Base-by-base conservation (phyloP, 30 jellyfish, hydroid and myxozoan species). In the Hydractinia echinata region DNA sequence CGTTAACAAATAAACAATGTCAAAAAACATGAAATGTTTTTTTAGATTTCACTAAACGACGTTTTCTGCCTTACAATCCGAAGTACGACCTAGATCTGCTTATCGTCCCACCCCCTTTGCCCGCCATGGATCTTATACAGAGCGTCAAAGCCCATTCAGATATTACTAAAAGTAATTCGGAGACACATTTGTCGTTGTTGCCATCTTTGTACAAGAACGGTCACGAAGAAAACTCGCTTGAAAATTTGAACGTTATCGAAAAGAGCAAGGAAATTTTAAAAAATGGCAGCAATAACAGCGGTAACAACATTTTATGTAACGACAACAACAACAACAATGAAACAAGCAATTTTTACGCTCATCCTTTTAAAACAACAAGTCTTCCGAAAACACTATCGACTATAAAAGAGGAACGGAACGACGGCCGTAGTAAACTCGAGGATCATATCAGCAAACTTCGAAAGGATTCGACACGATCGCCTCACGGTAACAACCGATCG, bases 61-160 rank as follows among this genome's bases (percentile, higher is more conserved):
- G 97, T 48, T 73, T 84, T 67, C 88, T 84, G 53, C 95, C 97
- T 6, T 89, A 85, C 70, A 89, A 89, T 87, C 97, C 97, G 5
- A 78, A 92, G 66, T 89, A 88, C 91, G 97, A 89, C 53, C 86
- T 89, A 19, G 97, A 89, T 62, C 62, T 89, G 73, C 89, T 89
- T 10, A 89, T 89, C 5, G 97, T 89, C 16, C 95, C 97, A 10
- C 97, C 97, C 8, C 97, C 97, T 5, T 79, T 89, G 76, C 95
- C 97, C 11, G 97, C 97, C 20, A 66, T 84, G 48, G 97, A 89
- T 74, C 90, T 89, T 73, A 56, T 89, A 66, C 55, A 54, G 74
- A 39, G 77, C 83, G 54, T 48, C 14, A 49, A 53, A 4, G 7
- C 20, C 9, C 10, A 7, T 74, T 30, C 10, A n/a, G 54, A 74